Percentiles rank a stretch among this genome's conserved stretches.
These are phyloP conservation scores for Coboldia fuscipes DNA, from an alignment of 1,140 invertebrate species.

Conservation along the genomic window DNA sequence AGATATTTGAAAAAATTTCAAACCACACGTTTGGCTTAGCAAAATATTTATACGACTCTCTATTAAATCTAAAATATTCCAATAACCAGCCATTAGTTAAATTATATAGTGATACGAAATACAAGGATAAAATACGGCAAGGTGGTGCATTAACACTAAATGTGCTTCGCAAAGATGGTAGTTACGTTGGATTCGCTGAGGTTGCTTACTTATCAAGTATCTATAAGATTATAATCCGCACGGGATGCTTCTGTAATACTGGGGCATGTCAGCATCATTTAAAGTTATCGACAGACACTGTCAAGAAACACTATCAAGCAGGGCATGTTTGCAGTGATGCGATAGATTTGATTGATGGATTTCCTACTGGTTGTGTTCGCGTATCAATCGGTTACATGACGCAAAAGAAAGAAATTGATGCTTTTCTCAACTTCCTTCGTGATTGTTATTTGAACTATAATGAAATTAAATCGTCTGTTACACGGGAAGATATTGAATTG, in stretches of 20 bases:
- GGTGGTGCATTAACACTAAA: constrained; percentile 83
- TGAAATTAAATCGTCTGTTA: neutral
- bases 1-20: constrained; percentile 42
- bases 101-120: constrained; percentile 53
- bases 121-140: constrained; percentile 37
- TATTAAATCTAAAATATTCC: constrained; percentile 40
- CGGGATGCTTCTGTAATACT: constrained; percentile 92
- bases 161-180: constrained; percentile 48
- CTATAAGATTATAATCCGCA: constrained; percentile 68
- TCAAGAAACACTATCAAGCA: constrained; percentile 56
- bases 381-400: constrained; percentile 91
- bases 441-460: constrained; percentile 26
- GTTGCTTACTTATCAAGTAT: constrained; percentile 73
- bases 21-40: constrained; percentile 57
- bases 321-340: constrained; percentile 88
- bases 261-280: constrained; percentile 81
- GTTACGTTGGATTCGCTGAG: constrained; percentile 73
- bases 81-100: constrained; percentile 48
- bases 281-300: constrained; percentile 37
- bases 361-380: constrained; percentile 78
- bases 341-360: constrained; percentile 68
- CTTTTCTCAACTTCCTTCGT: constrained; percentile 48
- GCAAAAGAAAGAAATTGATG: constrained; percentile 43
- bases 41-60: constrained; percentile 39
- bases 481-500: neutral